A percentile compares a stretch with the other conserved stretches of the same genome.
These are phyloP conservation scores for Danio jaintianensis DNA, from an alignment of 2,797 vertebrate genomes.

Conservation along the genomic window DNA sequence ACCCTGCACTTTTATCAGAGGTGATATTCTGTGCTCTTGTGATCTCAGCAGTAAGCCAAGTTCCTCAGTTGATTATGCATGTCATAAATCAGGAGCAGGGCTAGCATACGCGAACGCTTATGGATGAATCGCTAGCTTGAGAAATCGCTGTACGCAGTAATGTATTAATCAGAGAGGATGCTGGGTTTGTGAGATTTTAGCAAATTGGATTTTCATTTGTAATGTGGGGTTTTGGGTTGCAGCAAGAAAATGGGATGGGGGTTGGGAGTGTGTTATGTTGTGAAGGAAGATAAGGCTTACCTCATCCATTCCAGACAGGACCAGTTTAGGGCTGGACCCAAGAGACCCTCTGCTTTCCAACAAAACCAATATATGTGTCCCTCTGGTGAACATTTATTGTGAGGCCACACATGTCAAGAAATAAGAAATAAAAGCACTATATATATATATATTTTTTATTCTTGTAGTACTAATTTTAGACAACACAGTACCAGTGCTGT, in stretches of 20 bases:
- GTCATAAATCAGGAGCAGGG: slow-evolving; percentile 43
- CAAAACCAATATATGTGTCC: slow-evolving; percentile 2
- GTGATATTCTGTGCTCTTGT: slow-evolving; percentile 34
- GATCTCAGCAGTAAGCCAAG: slow-evolving; percentile 48
- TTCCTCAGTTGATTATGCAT: slow-evolving; percentile 44
- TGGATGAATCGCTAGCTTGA: slow-evolving; percentile 12
- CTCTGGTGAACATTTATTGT: slow-evolving; percentile 6
- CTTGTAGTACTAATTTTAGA: neutral
- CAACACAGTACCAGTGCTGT: no score
- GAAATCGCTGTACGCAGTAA: slow-evolving; percentile 13
- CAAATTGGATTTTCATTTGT: slow-evolving; percentile 50
- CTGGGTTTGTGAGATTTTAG: slow-evolving; percentile 35
- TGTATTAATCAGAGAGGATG: slow-evolving; percentile 27
- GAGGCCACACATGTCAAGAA: slow-evolving; percentile 15
- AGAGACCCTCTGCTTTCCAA: slow-evolving; percentile 7
- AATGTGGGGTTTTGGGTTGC: slow-evolving; percentile 32
- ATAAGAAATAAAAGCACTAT: no score
- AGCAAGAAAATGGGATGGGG: slow-evolving; percentile 32
- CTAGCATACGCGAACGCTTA: slow-evolving; percentile 18
- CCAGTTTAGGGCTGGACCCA: slow-evolving; percentile 28
- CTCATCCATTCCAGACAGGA: slow-evolving; percentile 30
- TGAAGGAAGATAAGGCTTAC: slow-evolving; percentile 39
- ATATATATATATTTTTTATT: no score
- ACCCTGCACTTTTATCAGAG: slow-evolving; percentile 20
- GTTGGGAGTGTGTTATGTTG: slow-evolving; percentile 15